These are phyloP conservation scores for Rhagoletis pomonella DNA, from an alignment of 1,140 invertebrate genomes.

Conservation along the genomic window DNA sequence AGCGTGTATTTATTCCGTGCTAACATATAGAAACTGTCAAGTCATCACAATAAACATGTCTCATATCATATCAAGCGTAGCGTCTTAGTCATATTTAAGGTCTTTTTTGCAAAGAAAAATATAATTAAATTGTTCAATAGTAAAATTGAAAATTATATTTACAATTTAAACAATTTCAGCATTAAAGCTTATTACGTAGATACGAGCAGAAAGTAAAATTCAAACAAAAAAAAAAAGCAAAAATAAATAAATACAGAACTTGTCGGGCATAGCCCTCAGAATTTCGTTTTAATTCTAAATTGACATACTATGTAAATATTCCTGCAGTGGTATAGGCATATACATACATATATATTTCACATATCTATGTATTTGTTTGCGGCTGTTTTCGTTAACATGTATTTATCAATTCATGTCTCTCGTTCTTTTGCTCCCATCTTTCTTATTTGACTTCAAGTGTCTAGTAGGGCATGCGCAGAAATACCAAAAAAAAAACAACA, in stretches of 20 bases:
- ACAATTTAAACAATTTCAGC: neutral
- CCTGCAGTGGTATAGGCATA: neutral
- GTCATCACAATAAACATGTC: conserved; percentile 26
- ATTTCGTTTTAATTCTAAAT: neutral
- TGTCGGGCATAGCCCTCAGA: neutral
- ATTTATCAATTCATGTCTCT: conserved; percentile 21
- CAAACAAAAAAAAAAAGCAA: neutral
- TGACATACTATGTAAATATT: neutral
- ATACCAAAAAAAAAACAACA: too few species aligned
- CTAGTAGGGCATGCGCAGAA: too few species aligned
- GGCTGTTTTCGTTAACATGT: neutral
- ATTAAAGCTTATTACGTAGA: neutral
- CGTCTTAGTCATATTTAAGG: conserved; percentile 10
- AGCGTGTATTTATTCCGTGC: neutral
- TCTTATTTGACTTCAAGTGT: neutral
- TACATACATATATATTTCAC: neutral
- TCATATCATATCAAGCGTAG: conserved; percentile 30
- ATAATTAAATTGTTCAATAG: neutral
- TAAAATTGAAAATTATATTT: neutral
- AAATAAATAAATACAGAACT: neutral
- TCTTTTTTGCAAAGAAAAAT: neutral
- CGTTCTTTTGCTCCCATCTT: neutral
- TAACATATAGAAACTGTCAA: conserved; percentile 41
- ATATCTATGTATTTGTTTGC: too few species aligned
- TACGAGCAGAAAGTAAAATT: neutral